Evolutionary conservation across 37 sponge, comb jelly and placozoan genomes (phyloP), one percentile per base, ranked within the genome.

Genomic region (Halisarca cf. caerulea): DNA sequence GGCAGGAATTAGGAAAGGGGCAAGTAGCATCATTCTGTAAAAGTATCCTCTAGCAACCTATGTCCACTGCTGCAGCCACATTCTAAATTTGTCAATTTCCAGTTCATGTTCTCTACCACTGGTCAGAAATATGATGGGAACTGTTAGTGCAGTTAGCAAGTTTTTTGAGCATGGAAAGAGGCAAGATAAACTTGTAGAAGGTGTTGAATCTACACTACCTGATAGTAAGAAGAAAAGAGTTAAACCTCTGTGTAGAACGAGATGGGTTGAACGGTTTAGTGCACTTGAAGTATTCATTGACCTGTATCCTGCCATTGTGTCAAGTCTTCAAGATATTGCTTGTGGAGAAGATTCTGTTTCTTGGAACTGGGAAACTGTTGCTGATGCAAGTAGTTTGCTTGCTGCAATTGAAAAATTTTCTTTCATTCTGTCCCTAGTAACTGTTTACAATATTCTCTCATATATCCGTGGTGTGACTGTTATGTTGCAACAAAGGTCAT

Each of bases 181-280:
- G 75, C 84, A 84, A 41, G 75, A 84, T 71, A 84, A 84, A 54
- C 58, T 84, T 5, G 73, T 20, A 39, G 73, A 84, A 72, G 84
- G 45, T 57, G 71, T 84, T 72, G 40, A 84, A 72, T 2, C 18
- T 17, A 38, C 45, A 70, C 71, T 84, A 24, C 84, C 73, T 54
- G 59, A 84, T 2, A 78, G 11, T 33, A 86, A 80, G 81, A 79
- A 80, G 41, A 58, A 72, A 30, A 43, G 69, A 28, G n/a, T 80
- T 23, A 87, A 87, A 39, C 82, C 81, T 27, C 58, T 87, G 1
- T 87, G 87, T 79, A 38, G 87, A 69, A 87, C 81, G 23, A 80
- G 82, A 51, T 86, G 87, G 87, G 59, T 86, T 23, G 81, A 86
- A 59, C 82, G 87, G 58, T 60, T 75, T 86, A 74, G 80, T 86